phyloP scores from a whole-genome alignment of 2,797 vertebrate genomes.

The Tapera naevia region DNA sequence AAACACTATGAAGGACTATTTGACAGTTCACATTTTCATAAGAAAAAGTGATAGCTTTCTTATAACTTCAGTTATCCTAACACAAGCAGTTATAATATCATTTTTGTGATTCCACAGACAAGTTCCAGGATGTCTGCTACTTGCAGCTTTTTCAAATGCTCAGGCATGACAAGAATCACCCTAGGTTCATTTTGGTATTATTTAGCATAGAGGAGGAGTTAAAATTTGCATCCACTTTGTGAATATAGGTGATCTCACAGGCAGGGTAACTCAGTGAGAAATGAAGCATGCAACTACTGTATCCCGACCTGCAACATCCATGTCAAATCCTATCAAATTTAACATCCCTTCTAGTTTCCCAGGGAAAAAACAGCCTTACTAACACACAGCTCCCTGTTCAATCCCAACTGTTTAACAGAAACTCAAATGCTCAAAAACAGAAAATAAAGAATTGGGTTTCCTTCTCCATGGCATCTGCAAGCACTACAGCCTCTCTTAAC shows the following conservation, averaged over 20 bases:
- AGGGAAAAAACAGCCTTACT: neutral
- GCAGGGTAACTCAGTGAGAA: neutral
- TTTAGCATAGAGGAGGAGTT: neutral
- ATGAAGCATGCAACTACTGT: neutral
- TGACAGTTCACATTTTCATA: neutral
- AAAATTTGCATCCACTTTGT: slow-evolving; percentile 12
- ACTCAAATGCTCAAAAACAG: neutral
- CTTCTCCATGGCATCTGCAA: neutral
- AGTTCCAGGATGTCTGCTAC: neutral
- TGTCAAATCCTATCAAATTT: neutral
- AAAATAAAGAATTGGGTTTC: neutral
- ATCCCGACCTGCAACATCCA: neutral
- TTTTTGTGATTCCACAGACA: neutral
- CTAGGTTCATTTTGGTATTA: neutral
- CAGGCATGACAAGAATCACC: neutral
- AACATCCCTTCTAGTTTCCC: neutral
- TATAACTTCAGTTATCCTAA: neutral
- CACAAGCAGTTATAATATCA: neutral
- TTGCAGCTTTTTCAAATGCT: neutral
- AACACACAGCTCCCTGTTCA: neutral
- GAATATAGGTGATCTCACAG: neutral
- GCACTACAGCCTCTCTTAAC: neutral
- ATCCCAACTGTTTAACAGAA: neutral
- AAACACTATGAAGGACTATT: neutral
- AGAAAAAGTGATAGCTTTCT: neutral